Conservation (phyloP, 2,113 vertebrate genomes). For the Gyps fulvus region DNA sequence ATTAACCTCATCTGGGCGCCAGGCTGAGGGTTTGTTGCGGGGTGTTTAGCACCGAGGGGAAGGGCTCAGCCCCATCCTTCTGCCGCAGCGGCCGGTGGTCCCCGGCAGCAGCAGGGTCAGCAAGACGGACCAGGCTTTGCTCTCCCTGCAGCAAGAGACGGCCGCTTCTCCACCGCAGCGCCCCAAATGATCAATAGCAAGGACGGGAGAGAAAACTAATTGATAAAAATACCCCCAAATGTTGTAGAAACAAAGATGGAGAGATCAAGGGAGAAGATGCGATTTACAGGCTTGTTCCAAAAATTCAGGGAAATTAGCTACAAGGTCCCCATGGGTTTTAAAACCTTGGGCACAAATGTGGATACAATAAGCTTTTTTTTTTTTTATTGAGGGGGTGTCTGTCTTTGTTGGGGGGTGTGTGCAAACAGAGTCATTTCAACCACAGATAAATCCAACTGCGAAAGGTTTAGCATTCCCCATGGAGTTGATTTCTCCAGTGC, state of each 20-base stretch:
- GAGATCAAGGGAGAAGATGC: neutral
- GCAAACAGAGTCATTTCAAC: neutral
- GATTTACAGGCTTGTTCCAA: neutral
- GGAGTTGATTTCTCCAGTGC: neutral
- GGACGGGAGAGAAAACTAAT: fast-evolving
- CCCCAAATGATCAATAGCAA: neutral
- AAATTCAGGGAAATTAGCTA: neutral
- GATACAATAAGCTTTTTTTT: neutral
- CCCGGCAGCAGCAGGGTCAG: neutral
- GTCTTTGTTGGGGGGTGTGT: neutral
- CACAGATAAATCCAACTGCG: neutral
- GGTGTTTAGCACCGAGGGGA: neutral
- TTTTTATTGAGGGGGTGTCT: neutral
- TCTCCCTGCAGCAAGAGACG: neutral
- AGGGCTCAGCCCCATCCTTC: neutral
- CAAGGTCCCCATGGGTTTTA: fast-evolving
- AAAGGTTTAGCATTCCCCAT: neutral
- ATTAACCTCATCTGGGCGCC: slow-evolving; percentile 17
- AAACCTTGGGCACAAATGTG: neutral
- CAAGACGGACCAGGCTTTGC: neutral
- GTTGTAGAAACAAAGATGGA: fast-evolving
- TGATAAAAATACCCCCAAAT: fast-evolving
- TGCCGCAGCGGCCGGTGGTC: fast-evolving
- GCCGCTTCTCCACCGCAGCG: neutral
- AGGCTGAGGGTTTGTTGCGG: neutral